Evolutionary conservation across 2,888 invertebrate species (phyloP).

Genomic region (Nysson spinosus): DNA sequence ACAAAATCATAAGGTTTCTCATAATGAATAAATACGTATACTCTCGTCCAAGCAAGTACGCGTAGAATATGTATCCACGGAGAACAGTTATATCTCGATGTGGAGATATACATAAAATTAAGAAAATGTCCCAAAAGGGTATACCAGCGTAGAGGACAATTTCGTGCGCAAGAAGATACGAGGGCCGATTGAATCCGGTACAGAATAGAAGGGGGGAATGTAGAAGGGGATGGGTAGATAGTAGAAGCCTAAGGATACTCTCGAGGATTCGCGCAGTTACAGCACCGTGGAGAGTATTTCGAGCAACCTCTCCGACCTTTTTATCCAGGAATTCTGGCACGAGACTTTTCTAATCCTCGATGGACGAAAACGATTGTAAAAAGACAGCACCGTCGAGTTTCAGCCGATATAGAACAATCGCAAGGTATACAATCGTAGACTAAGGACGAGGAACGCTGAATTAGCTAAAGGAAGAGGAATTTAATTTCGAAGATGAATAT

Average conservation of each 20-base stretch:
- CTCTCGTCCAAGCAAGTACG: too few species aligned
- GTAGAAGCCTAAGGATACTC: slow-evolving; percentile 49
- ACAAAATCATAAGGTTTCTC: too few species aligned
- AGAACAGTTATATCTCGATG: too few species aligned
- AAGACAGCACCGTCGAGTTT: slow-evolving; percentile 13
- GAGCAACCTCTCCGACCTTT: slow-evolving; percentile 25
- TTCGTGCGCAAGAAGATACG: slow-evolving; percentile 41
- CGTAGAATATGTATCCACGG: too few species aligned
- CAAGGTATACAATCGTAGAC: slow-evolving; percentile 21
- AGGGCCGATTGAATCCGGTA: slow-evolving; percentile 44
- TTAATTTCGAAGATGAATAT: not conserved
- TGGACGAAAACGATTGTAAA: slow-evolving; percentile 39
- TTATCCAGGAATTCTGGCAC: slow-evolving; percentile 47
- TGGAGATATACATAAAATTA: slow-evolving; percentile 35
- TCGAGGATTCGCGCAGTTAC: slow-evolving; percentile 49
- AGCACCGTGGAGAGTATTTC: slow-evolving; percentile 43
- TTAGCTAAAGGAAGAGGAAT: not conserved
- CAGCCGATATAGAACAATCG: slow-evolving; percentile 14
- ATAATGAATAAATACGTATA: too few species aligned
- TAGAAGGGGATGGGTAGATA: slow-evolving; percentile 35
- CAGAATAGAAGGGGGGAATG: slow-evolving; percentile 34
- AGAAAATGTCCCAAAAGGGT: slow-evolving; percentile 37
- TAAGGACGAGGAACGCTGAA: slow-evolving; percentile 21
- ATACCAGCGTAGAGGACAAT: slow-evolving; percentile 23
- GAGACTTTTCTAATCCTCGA: slow-evolving; percentile 50